A percentile compares a stretch with the other conserved stretches of the same genome.
Evolutionary conservation across 2,797 vertebrate species (phyloP).

Genomic region (Fringilla coelebs): DNA sequence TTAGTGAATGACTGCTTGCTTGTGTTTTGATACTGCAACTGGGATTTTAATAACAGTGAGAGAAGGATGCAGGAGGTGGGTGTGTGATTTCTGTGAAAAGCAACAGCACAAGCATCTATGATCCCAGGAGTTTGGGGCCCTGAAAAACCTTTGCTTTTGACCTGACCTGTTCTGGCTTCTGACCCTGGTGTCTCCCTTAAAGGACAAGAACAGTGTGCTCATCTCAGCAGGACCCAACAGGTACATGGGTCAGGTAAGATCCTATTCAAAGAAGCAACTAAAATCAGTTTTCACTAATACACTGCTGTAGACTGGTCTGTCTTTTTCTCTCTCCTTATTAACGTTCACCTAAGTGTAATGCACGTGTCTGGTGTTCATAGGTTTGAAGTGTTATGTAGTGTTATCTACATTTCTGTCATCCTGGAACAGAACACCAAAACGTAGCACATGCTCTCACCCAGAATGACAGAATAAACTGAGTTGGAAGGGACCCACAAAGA

Average conservation of each 20-base stretch:
- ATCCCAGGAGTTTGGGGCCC: conserved; percentile 75
- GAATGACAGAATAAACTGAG: background rate
- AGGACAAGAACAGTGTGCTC: conserved; percentile 70
- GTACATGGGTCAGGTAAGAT: conserved; percentile 77
- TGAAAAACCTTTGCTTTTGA: conserved; percentile 80
- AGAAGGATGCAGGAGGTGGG: conserved; percentile 79
- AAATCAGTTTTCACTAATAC: background rate
- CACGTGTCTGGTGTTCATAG: background rate
- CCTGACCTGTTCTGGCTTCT: conserved; percentile 79
- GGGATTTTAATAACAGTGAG: conserved; percentile 72
- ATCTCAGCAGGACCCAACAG: conserved; percentile 75
- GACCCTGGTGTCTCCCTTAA: conserved; percentile 73
- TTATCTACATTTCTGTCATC: background rate
- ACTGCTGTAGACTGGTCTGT: background rate
- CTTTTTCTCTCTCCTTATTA: background rate
- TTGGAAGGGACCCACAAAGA: background rate
- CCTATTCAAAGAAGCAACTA: background rate
- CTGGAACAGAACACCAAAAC: background rate
- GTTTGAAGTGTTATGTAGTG: background rate
- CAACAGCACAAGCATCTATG: conserved; percentile 77
- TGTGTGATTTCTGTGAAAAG: conserved; percentile 80
- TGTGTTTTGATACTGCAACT: background rate
- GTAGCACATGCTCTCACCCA: background rate
- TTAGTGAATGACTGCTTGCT: background rate
- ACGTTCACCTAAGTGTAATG: background rate